Evolutionary conservation across 2,797 vertebrate species (phyloP).

Genomic region (Phoeniculus purpureus): DNA sequence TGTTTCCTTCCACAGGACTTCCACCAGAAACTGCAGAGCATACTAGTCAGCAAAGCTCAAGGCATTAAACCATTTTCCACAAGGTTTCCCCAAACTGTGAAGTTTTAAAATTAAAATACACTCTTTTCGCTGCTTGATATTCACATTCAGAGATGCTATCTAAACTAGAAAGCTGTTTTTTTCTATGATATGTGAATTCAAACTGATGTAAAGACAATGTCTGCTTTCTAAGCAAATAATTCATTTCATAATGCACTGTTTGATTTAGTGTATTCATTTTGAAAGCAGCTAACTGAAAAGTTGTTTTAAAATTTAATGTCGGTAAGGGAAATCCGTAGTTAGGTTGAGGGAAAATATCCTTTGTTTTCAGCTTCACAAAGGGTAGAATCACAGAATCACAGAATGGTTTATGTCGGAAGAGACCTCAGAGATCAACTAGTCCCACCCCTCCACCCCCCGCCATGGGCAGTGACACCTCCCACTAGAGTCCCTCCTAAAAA

Average conservation of each 20-base stretch:
- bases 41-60: neutral
- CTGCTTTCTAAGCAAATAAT: neutral
- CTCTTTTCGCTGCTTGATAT: neutral
- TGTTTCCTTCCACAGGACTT: neutral
- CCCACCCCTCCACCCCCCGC: too few relatives aligned
- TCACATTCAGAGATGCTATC: neutral
- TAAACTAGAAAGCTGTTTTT: neutral
- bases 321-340: neutral
- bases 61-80: neutral
- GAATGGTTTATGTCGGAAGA: too few relatives aligned
- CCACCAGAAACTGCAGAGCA: neutral
- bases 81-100: neutral
- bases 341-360: neutral
- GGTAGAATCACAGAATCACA: neutral
- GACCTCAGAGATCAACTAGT: too few relatives aligned
- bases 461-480: too few relatives aligned
- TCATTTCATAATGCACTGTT: neutral
- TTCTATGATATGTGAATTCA: neutral
- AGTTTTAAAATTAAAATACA: neutral
- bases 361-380: neutral
- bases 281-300: neutral
- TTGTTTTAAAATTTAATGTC: neutral
- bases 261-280: neutral
- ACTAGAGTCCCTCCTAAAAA: too few relatives aligned
- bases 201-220: neutral